Evolutionary conservation across 2,113 vertebrate genomes (phyloP).

Genomic region (Seriola rivoliana): DNA sequence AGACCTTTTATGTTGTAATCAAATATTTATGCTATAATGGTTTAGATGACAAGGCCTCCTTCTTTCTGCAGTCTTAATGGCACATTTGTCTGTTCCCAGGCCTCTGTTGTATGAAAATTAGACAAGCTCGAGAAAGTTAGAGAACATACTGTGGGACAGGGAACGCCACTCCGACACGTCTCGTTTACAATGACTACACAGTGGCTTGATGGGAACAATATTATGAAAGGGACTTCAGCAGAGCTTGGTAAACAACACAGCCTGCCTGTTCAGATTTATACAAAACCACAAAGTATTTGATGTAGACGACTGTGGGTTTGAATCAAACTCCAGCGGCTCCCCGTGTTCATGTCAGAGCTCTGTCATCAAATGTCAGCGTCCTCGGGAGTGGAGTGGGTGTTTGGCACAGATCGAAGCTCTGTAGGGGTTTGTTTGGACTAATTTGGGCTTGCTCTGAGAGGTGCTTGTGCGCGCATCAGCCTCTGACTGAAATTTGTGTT

Average conservation of each 20-base stretch:
- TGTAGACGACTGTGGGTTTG: not conserved
- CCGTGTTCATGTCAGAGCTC: not conserved
- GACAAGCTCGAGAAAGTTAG: conserved; percentile 45
- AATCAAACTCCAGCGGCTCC: conserved; percentile 11
- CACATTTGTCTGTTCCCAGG: conserved; percentile 41
- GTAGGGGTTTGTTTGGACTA: conserved; percentile 41
- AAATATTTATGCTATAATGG: conserved; percentile 82
- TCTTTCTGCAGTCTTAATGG: conserved; percentile 56
- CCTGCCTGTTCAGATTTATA: not conserved
- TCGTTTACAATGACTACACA: conserved; percentile 13
- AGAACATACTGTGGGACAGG: conserved; percentile 28
- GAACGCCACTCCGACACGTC: conserved; percentile 2
- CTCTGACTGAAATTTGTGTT: not conserved
- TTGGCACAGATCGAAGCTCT: conserved; percentile 11
- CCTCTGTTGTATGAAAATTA: conserved; percentile 43
- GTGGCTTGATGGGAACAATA: not conserved
- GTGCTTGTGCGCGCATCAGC: not conserved
- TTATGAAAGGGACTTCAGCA: conserved; percentile 6
- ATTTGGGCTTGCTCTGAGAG: conserved; percentile 28
- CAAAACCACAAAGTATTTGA: not conserved
- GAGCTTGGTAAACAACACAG: conserved; percentile 20
- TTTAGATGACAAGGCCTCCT: conserved; percentile 61
- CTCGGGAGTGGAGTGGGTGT: conserved; percentile 2
- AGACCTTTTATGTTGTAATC: conserved; percentile 74
- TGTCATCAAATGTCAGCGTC: conserved; percentile 41